Conservation (phyloP, 2,888 invertebrate genomes). For the Thymelicus sylvestris region DNA sequence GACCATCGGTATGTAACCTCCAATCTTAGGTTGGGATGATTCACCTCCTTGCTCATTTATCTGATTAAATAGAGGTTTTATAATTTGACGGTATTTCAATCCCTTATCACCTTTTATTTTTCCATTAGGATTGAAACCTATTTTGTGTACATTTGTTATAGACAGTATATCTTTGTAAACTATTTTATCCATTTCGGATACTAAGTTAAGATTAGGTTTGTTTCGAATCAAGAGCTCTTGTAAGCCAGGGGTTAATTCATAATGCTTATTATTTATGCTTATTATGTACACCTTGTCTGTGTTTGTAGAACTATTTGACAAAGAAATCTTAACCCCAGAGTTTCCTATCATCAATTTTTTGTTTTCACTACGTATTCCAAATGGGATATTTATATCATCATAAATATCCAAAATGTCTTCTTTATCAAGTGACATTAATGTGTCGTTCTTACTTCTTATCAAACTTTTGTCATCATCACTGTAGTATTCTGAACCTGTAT, state of each 20-base stretch:
- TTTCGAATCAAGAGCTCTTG: slow-evolving; percentile 1
- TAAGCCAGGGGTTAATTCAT: slow-evolving; percentile 6
- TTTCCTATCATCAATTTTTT: no score
- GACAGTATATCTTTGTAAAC: neutral
- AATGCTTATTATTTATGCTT: slow-evolving; percentile 2
- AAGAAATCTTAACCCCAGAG: no score
- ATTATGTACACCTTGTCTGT: neutral
- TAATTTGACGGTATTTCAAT: slow-evolving; percentile 30
- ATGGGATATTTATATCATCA: no score
- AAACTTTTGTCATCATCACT: no score
- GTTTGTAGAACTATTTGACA: no score
- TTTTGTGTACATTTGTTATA: slow-evolving; percentile 38
- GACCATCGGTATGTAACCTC: slow-evolving; percentile 33
- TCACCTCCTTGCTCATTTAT: neutral
- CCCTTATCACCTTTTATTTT: slow-evolving; percentile 39
- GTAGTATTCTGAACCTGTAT: no score
- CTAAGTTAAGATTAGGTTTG: neutral
- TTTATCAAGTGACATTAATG: no score
- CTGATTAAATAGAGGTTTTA: slow-evolving; percentile 23
- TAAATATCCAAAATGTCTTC: no score
- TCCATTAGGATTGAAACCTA: slow-evolving; percentile 34
- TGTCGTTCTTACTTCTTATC: no score
- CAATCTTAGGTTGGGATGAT: no score
- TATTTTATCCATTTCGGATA: slow-evolving; percentile 3
- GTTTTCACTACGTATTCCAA: no score